phyloP scores from a whole-genome alignment of 2,797 vertebrate genomes.

The Oryzias sinensis region DNA sequence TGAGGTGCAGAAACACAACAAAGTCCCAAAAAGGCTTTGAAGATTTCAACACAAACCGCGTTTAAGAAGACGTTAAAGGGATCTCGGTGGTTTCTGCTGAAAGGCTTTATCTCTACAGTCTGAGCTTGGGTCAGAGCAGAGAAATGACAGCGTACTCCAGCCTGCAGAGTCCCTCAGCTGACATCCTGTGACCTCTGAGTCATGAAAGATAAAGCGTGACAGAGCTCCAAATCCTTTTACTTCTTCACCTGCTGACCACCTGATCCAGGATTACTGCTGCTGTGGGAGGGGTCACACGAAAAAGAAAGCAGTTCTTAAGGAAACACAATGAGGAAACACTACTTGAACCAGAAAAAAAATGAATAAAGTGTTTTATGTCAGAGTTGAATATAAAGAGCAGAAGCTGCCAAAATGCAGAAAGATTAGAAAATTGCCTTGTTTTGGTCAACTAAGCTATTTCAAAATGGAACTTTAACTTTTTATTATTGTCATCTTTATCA shows the following conservation, averaged over 20 bases:
- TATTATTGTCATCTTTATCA: too few relatives aligned
- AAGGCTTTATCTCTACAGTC: slow-evolving; percentile 5
- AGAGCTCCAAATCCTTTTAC: slow-evolving; percentile 27
- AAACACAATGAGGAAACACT: not conserved
- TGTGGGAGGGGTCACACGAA: not conserved
- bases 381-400: too few relatives aligned
- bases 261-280: slow-evolving; percentile 37
- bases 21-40: not conserved
- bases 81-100: slow-evolving; percentile 10
- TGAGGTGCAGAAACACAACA: not conserved
- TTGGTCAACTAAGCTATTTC: too few relatives aligned
- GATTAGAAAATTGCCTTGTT: too few relatives aligned
- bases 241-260: slow-evolving; percentile 34
- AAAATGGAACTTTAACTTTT: too few relatives aligned
- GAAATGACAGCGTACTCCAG: slow-evolving; percentile 41
- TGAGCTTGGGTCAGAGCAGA: slow-evolving; percentile 33
- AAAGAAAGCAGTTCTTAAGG: not conserved
- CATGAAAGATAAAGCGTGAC: slow-evolving; percentile 39
- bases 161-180: slow-evolving; percentile 30
- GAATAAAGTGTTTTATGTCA: too few relatives aligned
- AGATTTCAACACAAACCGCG: not conserved
- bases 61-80: not conserved
- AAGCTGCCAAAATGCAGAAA: too few relatives aligned
- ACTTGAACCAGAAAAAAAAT: slow-evolving; percentile 1
- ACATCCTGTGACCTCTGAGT: slow-evolving; percentile 31